phyloP scores from a whole-genome alignment of 2,113 vertebrate species.

The Prunella fulvescens region DNA sequence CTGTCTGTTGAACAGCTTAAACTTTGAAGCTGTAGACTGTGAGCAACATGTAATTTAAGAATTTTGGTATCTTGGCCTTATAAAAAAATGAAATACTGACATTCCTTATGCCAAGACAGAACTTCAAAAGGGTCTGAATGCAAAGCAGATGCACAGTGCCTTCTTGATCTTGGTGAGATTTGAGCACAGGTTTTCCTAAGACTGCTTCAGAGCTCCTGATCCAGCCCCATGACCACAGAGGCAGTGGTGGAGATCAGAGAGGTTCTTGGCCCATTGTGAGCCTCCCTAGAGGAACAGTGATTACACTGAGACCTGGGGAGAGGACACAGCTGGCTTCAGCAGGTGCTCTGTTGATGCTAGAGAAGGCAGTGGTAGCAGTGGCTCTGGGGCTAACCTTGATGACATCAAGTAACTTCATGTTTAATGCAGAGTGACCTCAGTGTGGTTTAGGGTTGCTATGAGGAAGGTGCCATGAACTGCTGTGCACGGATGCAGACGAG shows the following conservation, averaged over 20 bases:
- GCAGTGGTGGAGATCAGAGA: neutral
- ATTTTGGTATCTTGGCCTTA: neutral
- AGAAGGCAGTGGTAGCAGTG: neutral
- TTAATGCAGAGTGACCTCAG: neutral
- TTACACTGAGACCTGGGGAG: neutral
- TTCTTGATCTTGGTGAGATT: neutral
- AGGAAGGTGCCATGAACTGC: neutral
- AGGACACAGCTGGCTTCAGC: neutral
- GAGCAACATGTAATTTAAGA: neutral
- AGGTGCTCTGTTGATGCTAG: neutral
- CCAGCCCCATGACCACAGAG: neutral
- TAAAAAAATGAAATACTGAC: neutral
- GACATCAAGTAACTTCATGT: neutral
- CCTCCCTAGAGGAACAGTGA: neutral
- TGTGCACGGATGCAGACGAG: neutral
- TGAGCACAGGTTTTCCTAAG: neutral
- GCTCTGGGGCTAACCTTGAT: neutral
- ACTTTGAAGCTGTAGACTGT: neutral
- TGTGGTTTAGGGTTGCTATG: neutral
- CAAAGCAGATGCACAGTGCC: neutral
- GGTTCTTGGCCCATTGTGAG: rapidly evolving
- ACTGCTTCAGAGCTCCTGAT: neutral
- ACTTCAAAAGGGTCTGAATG: neutral
- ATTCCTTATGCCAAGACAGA: neutral
- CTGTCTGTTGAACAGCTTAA: neutral